Evolutionary conservation across 2,113 vertebrate genomes (phyloP).

Genomic region (Scatophagus argus): DNA sequence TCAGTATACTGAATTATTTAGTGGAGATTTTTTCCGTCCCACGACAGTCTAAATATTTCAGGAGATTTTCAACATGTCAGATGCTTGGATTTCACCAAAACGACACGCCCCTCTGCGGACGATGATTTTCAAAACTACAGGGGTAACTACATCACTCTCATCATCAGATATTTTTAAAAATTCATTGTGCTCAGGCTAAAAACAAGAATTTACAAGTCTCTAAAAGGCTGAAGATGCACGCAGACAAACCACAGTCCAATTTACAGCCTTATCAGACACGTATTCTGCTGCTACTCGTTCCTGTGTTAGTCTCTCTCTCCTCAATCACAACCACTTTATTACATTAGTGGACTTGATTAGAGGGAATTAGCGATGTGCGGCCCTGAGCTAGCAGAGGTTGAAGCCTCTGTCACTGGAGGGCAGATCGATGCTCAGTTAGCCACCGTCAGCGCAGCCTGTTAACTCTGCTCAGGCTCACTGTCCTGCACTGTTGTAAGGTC

Average conservation of each 20-base stretch:
- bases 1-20: background rate
- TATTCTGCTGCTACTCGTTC: background rate
- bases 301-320: background rate
- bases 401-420: slow-evolving; percentile 41
- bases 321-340: slow-evolving; percentile 32
- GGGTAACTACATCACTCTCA: background rate
- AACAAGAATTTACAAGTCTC: background rate
- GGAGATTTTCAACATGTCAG: background rate
- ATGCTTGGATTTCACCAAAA: slow-evolving; percentile 1
- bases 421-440: slow-evolving; percentile 59
- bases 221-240: background rate
- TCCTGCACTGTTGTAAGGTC: background rate
- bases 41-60: background rate
- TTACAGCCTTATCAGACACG: background rate
- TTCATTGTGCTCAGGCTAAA: background rate
- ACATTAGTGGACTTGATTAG: slow-evolving; percentile 64
- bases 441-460: slow-evolving; percentile 39
- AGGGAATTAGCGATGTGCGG: slow-evolving; percentile 55
- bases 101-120: background rate
- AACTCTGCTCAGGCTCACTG: background rate
- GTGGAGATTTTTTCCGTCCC: background rate
- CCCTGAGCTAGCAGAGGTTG: slow-evolving; percentile 49
- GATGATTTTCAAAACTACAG: background rate
- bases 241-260: background rate
- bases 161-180: background rate